These are phyloP conservation scores for Lutra lutra DNA, from an alignment of 2,797 vertebrate species.

Conservation along the genomic window DNA sequence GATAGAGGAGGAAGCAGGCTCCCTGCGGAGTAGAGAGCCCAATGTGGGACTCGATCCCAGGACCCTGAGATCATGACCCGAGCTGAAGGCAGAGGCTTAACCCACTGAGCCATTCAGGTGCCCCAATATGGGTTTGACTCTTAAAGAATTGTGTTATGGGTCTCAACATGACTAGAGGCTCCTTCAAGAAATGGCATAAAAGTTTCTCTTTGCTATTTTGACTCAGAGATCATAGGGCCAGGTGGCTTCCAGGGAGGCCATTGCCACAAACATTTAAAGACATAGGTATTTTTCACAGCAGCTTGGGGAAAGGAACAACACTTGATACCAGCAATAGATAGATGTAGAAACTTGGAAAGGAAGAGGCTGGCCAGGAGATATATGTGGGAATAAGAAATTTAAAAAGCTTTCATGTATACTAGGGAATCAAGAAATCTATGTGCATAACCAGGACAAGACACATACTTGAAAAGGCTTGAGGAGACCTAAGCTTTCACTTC, in stretches of 20 bases:
- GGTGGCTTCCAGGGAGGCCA: neutral
- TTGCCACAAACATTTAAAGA: conserved; percentile 43
- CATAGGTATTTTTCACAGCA: neutral
- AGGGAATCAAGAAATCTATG: neutral
- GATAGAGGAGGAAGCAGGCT: no score
- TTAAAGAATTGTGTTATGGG: conserved; percentile 45
- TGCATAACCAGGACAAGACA: neutral
- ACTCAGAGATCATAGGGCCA: neutral
- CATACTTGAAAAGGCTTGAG: conserved; percentile 12
- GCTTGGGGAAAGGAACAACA: neutral
- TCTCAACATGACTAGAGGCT: neutral
- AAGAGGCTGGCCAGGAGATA: neutral
- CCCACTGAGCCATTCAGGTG: no score
- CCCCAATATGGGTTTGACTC: neutral
- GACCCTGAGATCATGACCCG: no score
- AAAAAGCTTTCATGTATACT: neutral
- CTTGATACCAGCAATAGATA: neutral
- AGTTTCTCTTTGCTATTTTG: conserved; percentile 43
- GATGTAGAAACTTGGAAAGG: neutral
- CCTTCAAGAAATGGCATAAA: conserved; percentile 28
- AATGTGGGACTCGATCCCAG: no score
- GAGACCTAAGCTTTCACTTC: conserved; percentile 30
- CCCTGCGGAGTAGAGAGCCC: no score
- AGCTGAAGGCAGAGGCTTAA: no score
- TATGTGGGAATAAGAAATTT: neutral